These are phyloP conservation scores for Limnothrissa miodon DNA, from an alignment of 2,113 vertebrate genomes.

Conservation along the genomic window DNA sequence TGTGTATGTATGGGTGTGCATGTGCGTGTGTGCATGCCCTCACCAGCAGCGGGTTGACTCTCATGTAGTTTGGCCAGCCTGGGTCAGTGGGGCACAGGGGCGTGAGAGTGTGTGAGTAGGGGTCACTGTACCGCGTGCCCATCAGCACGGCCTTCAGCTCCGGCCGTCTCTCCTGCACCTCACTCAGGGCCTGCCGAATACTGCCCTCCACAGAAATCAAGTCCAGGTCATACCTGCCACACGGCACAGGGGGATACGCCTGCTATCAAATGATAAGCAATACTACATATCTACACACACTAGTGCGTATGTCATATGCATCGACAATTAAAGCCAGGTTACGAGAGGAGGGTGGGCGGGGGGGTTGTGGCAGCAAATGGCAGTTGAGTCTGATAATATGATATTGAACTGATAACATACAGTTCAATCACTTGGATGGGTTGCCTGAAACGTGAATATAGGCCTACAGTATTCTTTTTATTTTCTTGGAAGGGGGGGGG, in stretches of 20 bases:
- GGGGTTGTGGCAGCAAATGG: no score
- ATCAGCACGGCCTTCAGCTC: constrained; percentile 85
- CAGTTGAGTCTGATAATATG: no score
- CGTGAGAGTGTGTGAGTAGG: constrained; percentile 81
- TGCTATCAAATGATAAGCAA: constrained; percentile 6
- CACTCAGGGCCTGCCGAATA: constrained; percentile 80
- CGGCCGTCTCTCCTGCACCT: constrained; percentile 74
- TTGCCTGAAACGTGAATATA: no score
- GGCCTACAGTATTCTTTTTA: no score
- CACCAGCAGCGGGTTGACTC: constrained; percentile 90
- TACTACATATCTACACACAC: background rate
- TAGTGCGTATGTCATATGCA: background rate
- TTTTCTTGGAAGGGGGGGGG: no score
- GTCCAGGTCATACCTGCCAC: constrained; percentile 77
- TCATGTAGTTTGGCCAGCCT: constrained; percentile 87
- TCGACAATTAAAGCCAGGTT: no score
- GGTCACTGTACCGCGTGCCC: constrained; percentile 90
- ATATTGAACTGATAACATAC: no score
- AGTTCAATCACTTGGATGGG: no score
- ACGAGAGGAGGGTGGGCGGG: no score
- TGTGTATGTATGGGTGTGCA: background rate
- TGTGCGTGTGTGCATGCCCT: constrained; percentile 12
- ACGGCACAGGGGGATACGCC: background rate
- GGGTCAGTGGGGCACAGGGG: constrained; percentile 84
- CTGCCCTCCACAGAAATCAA: constrained; percentile 82